Conservation (phyloP, 2,113 vertebrate genomes). For the Leptobrachium ailaonicum region DNA sequence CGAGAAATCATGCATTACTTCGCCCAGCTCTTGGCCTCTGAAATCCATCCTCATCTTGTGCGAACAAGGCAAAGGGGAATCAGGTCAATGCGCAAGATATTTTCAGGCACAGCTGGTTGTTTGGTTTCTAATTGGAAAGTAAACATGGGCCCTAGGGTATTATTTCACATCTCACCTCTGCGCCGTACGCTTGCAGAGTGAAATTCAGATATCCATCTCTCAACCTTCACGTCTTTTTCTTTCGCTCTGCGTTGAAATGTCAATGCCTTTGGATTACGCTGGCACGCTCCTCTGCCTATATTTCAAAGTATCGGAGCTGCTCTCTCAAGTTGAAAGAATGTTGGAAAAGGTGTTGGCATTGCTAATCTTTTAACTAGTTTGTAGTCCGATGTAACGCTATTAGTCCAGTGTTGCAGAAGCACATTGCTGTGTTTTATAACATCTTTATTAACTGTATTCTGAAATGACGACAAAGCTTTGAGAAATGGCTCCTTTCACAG, state of each 20-base stretch:
- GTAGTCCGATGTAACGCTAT: too few species aligned
- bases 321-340: constrained; percentile 18
- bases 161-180: constrained; percentile 47
- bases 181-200: constrained; percentile 32
- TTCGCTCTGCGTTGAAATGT: constrained; percentile 38
- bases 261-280: constrained; percentile 33
- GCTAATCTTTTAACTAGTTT: neutral
- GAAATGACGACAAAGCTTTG: too few species aligned
- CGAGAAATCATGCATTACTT: constrained; percentile 10
- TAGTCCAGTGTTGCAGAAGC: too few species aligned
- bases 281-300: constrained; percentile 23
- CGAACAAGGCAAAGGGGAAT: constrained; percentile 40
- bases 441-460: too few species aligned
- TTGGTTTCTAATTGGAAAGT: constrained; percentile 48
- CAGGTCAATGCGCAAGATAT: constrained; percentile 39
- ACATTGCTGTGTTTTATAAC: too few species aligned
- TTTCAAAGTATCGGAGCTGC: constrained; percentile 16
- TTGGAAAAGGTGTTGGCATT: neutral
- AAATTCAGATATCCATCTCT: constrained; percentile 32
- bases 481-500: too few species aligned
- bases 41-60: constrained; percentile 39
- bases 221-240: constrained; percentile 25
- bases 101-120: constrained; percentile 39
- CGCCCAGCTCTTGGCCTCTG: constrained; percentile 12
- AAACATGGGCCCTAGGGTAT: constrained; percentile 43